A percentile compares a stretch with the other conserved stretches of the same genome.
phyloP scores from a whole-genome alignment of 1,140 invertebrate species.

The Sesamia nonagrioides region DNA sequence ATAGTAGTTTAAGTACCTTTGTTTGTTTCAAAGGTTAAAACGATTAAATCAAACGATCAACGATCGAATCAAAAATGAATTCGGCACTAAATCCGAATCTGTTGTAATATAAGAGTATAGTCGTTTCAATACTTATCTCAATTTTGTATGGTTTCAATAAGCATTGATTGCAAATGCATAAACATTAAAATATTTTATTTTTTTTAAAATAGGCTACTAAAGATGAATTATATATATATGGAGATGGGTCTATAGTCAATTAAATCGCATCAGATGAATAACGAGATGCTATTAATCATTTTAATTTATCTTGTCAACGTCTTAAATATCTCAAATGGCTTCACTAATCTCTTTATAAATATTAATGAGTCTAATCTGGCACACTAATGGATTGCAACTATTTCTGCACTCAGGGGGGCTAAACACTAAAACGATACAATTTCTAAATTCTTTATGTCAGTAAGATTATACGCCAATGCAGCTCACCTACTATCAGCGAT shows the following conservation, averaged over 20 bases:
- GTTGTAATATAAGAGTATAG: no score
- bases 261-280: not conserved
- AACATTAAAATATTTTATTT: no score
- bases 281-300: not conserved
- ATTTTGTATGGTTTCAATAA: no score
- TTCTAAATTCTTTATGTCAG: constrained; percentile 40
- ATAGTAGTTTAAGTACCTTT: no score
- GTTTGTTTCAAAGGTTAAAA: no score
- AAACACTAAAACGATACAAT: constrained; percentile 14
- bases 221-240: no score
- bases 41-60: no score
- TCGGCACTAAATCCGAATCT: no score
- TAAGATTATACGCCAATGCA: constrained; percentile 19
- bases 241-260: not conserved
- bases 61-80: no score
- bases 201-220: no score
- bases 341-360: constrained; percentile 13
- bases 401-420: constrained; percentile 1
- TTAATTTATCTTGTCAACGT: not conserved
- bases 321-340: not conserved
- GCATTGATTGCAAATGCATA: no score
- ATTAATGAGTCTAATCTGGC: constrained; percentile 10
- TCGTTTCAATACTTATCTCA: no score
- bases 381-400: not conserved
- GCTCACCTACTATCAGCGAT: constrained; percentile 23